Evolutionary conservation across 92 coral and sea anemone species (phyloP), one percentile per base, ranked within the genome.

Genomic region (Palythoa grandiflora): DNA sequence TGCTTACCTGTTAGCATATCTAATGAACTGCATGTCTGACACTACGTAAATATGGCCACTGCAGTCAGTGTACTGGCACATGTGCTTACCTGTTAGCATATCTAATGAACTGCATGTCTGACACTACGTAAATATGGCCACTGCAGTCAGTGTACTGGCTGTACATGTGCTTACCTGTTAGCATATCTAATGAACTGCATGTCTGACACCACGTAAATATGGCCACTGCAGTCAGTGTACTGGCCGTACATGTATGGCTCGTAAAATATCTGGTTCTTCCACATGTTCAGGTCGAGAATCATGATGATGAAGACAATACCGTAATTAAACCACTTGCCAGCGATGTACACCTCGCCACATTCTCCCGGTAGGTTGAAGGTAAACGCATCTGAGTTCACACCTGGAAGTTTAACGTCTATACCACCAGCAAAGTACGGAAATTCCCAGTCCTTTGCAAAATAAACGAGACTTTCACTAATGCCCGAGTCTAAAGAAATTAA

Each of bases 261-360:
- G 21, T 94, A 94, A 50, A 94, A 94, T 72, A 94, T 94, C 92
- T 94, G 98, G 66, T 94, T 94, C 85, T 94, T 94, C 98, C 98
- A 94, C 98, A 94, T 94, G 90, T 94, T 94, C 50, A 94, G 80
- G 75, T 94, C 98, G 12, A 94, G 91, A 7, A 91, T 91, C 98
- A 94, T 94, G 75, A 94, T 95, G 10, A 94, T 92, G 78, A 94
- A 94, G 75, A 94, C 91, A 48, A 94, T 91, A 10, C 98, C 98
- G 75, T 94, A 94, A 84, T 94, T 94, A 78, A 94, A 94, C 98
- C 98, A 94, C 79, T 94, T 94, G 66, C 98, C 98, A 10, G 98
- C 90, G 44, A 94, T 94, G 87, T 94, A 93, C 11, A 94, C 89
- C 70, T 93, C 98, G 4, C 98, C 98, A 72, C 88, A 91, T 74